phyloP scores from a whole-genome alignment of 1,140 invertebrate genomes.

The Drosophila grimshawi region DNA sequence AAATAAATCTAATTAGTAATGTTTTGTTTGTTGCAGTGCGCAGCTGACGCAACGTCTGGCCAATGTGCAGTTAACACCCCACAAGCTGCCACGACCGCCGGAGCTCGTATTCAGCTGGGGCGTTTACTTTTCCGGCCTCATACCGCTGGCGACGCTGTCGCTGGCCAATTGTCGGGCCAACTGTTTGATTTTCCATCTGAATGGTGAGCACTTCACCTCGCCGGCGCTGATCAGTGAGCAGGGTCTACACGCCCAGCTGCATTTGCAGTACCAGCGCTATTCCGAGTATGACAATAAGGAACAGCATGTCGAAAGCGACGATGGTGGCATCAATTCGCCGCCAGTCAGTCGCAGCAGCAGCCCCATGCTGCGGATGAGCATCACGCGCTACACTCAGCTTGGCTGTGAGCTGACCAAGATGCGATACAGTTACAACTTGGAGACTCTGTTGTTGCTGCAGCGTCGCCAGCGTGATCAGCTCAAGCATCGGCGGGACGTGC shows the following conservation, averaged over 20 bases:
- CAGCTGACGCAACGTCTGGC: constrained; percentile 41
- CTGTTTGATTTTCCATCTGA: constrained; percentile 94
- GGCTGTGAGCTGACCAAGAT: constrained; percentile 86
- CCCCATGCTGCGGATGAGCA: constrained; percentile 58
- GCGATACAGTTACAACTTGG: constrained; percentile 90
- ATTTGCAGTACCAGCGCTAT: constrained; percentile 66
- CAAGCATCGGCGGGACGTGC: constrained; percentile 82
- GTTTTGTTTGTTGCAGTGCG: constrained; percentile 28
- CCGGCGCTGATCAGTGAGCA: constrained; percentile 84
- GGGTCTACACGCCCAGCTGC: constrained; percentile 63
- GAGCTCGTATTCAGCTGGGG: constrained; percentile 91
- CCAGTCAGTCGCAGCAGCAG: constrained; percentile 62
- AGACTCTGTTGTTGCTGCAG: constrained; percentile 86
- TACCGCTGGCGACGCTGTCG: constrained; percentile 86
- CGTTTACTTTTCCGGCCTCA: constrained; percentile 92
- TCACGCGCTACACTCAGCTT: constrained; percentile 64
- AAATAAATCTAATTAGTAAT: constrained; percentile 1
- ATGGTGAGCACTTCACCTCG: constrained; percentile 93
- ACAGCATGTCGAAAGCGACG: constrained; percentile 30
- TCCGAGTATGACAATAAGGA: constrained; percentile 47
- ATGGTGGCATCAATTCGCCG: constrained; percentile 63
- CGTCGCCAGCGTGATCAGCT: constrained; percentile 75
- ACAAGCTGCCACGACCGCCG: constrained; percentile 53
- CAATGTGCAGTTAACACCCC: constrained; percentile 43
- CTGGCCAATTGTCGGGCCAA: constrained; percentile 88